Conservation (phyloP, 2,113 vertebrate genomes). For the Marcusenius ussheri region DNA sequence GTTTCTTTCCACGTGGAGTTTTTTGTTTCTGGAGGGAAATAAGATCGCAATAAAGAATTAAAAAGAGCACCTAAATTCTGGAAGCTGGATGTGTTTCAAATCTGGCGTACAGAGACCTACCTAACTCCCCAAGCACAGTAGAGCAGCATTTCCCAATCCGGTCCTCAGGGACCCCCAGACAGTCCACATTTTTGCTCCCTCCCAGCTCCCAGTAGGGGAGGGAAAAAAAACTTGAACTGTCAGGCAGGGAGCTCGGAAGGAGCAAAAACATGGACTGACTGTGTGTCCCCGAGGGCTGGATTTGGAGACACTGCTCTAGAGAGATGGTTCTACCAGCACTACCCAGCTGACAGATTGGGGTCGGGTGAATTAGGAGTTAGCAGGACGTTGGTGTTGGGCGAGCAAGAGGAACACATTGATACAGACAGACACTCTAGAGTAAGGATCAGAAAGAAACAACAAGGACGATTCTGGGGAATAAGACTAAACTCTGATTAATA, state of each 20-base stretch:
- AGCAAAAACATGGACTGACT: background rate
- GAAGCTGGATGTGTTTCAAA: background rate
- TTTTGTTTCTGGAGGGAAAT: background rate
- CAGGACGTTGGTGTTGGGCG: background rate
- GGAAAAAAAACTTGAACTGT: background rate
- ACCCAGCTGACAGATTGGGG: constrained; percentile 9
- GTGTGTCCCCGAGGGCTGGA: background rate
- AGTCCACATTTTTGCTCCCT: background rate
- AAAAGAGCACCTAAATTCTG: background rate
- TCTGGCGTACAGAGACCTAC: background rate
- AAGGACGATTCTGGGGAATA: background rate
- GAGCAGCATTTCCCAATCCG: background rate
- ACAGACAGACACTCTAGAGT: background rate
- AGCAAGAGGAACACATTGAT: background rate
- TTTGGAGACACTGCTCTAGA: background rate
- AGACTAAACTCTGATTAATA: background rate
- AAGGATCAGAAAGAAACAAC: background rate
- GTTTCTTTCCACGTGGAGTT: background rate
- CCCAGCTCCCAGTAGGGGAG: no score
- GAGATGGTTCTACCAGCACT: background rate
- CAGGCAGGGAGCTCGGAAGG: background rate
- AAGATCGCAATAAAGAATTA: background rate
- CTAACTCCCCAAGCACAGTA: background rate
- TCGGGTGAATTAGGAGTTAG: constrained; percentile 9
- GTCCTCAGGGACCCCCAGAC: background rate